Conservation (phyloP, 2,797 vertebrate genomes). For the Pygocentrus nattereri region DNA sequence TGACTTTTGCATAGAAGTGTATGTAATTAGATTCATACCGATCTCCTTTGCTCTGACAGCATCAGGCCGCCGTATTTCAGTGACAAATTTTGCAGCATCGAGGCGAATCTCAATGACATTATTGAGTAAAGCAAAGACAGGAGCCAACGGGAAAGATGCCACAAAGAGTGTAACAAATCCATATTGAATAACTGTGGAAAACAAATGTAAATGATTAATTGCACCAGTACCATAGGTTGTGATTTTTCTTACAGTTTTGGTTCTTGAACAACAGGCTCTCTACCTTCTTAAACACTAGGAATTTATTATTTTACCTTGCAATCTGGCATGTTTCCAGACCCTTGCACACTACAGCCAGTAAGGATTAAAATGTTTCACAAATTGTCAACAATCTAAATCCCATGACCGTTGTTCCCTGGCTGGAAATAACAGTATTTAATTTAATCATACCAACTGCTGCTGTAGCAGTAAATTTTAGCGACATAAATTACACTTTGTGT, state of each 20-base stretch:
- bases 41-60: constrained; percentile 94
- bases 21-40: constrained; percentile 76
- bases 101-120: constrained; percentile 96
- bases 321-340: neutral
- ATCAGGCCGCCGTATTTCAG: constrained; percentile 90
- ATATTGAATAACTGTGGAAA: constrained; percentile 91
- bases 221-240: neutral
- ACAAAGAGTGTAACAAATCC: constrained; percentile 97
- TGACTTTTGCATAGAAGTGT: neutral
- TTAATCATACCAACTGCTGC: neutral
- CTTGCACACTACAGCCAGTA: neutral
- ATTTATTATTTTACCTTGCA: neutral
- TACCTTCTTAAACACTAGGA: neutral
- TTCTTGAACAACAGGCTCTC: neutral
- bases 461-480: neutral
- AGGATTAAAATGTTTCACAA: neutral
- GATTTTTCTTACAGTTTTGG: neutral
- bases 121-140: constrained; percentile 94
- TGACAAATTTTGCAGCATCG: constrained; percentile 94
- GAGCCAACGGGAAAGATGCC: constrained; percentile 95
- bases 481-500: neutral
- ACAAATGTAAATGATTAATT: constrained; percentile 11
- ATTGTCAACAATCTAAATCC: neutral
- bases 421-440: neutral
- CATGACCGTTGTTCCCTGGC: neutral